These are phyloP conservation scores for Pachyramphus minor DNA, from an alignment of 2,113 vertebrate species.

Conservation along the genomic window DNA sequence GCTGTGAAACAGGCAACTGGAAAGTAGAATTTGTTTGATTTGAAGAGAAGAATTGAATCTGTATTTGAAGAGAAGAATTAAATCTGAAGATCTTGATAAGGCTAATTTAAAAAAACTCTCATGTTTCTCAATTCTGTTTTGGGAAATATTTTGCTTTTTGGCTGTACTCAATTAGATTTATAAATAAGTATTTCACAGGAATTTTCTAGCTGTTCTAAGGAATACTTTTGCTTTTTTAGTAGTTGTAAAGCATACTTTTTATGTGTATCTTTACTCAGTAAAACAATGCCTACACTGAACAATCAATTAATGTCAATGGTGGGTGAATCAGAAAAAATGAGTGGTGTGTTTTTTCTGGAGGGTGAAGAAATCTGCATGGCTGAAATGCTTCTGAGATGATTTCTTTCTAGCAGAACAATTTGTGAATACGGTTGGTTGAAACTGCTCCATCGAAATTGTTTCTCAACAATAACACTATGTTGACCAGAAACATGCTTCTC, in stretches of 20 bases:
- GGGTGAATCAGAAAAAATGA: slow-evolving; percentile 16
- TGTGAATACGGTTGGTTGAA: slow-evolving; percentile 8
- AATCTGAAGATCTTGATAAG: not conserved
- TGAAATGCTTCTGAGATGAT: not conserved
- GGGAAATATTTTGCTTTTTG: not conserved
- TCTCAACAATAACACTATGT: not conserved
- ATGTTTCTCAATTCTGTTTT: not conserved
- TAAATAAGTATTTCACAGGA: not conserved
- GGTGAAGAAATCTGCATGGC: slow-evolving; percentile 20
- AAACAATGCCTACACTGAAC: not conserved
- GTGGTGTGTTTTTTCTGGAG: not conserved
- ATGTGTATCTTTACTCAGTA: not conserved
- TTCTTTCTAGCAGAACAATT: slow-evolving; percentile 14
- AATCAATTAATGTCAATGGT: not conserved
- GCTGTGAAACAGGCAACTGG: not conserved
- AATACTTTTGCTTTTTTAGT: not conserved
- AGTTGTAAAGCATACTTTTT: not conserved
- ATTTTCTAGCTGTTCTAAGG: not conserved
- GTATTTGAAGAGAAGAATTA: not conserved
- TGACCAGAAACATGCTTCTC: not conserved
- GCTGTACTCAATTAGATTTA: not conserved
- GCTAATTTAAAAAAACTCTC: not conserved
- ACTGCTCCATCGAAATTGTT: not conserved
- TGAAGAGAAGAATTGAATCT: not conserved
- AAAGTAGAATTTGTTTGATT: not conserved